Evolutionary conservation across 2,797 vertebrate genomes (phyloP).

Genomic region (Somateria mollissima): DNA sequence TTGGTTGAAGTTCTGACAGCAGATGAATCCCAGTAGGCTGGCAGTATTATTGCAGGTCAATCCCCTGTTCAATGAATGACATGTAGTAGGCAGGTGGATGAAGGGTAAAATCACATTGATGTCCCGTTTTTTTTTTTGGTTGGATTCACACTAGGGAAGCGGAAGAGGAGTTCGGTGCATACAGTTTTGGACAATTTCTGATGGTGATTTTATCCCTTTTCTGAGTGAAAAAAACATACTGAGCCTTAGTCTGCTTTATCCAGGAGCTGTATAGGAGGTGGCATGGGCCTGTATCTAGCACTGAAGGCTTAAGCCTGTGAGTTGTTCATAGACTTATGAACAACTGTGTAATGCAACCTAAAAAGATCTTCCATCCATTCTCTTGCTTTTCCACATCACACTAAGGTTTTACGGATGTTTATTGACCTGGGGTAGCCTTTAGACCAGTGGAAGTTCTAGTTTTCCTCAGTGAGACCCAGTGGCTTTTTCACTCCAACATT

Average conservation of each 20-base stretch:
- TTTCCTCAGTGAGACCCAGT: neutral
- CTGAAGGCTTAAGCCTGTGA: neutral
- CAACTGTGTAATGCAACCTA: neutral
- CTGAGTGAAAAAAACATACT: neutral
- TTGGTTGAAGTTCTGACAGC: neutral
- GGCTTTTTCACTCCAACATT: neutral
- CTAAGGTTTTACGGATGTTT: neutral
- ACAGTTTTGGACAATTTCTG: neutral
- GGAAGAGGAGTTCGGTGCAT: neutral
- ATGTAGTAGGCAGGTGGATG: neutral
- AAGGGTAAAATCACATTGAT: neutral
- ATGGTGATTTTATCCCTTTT: neutral
- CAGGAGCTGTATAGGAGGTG: neutral
- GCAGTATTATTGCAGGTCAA: neutral
- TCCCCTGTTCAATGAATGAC: rapidly evolving
- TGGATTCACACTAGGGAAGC: neutral
- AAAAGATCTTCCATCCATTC: neutral
- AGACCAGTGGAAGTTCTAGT: rapidly evolving
- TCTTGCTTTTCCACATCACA: neutral
- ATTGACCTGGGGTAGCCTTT: neutral
- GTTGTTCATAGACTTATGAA: neutral
- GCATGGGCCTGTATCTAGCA: neutral
- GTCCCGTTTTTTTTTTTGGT: neutral
- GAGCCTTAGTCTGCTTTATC: neutral
- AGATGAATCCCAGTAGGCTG: no score